Base-by-base conservation (phyloP, 2,888 invertebrate genomes). In the Dryocosmus kuriphilus region DNA sequence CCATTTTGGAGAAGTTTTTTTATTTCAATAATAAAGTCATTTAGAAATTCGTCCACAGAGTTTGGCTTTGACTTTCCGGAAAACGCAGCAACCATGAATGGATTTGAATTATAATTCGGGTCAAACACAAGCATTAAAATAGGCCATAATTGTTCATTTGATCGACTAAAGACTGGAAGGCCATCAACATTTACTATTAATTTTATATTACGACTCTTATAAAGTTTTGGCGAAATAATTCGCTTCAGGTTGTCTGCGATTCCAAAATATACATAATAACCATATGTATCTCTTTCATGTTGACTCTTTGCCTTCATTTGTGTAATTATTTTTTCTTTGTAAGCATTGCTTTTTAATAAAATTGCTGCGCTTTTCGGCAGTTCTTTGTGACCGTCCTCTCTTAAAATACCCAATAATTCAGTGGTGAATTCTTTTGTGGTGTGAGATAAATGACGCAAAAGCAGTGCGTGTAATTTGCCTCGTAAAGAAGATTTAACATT, bases 141-240 rank as follows among this genome's bases (percentile, higher is more conserved):
- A n/a, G n/a, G n/a, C n/a, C n/a, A n/a, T n/a, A n/a, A n/a, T n/a
- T n/a, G n/a, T 77, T 77, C 77, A 77, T n/a, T n/a, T n/a, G n/a
- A n/a, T n/a, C 16, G 75, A 46, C 75, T 74, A 63, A 35, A 78
- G 16, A 77, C 32, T 16, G 62, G 73, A 24, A 80, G 55, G 14
- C 80, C 80, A 32, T 80, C 80, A 24, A 78, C 41, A 46, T 80
- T 74, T 6, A 80, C 24, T 24, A 65, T n/a, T 24, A 78, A 30
- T n/a, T 19, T 32, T 27, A 80, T 71, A 24, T 22, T 73, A 46
- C 75, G 55, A 62, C 78, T 76, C 19, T 22, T 41, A 24, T 46
- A 80, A 27, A 46, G 14, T 24, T 51, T 30, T 22, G 62, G 51
- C 24, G 60, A 67, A 75, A 73, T 76, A 22, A 74, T 55, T 11